Evolutionary conservation across 2,113 vertebrate genomes (phyloP), one percentile per base, ranked within the genome.

Genomic region (Dendropsophus ebraccatus): DNA sequence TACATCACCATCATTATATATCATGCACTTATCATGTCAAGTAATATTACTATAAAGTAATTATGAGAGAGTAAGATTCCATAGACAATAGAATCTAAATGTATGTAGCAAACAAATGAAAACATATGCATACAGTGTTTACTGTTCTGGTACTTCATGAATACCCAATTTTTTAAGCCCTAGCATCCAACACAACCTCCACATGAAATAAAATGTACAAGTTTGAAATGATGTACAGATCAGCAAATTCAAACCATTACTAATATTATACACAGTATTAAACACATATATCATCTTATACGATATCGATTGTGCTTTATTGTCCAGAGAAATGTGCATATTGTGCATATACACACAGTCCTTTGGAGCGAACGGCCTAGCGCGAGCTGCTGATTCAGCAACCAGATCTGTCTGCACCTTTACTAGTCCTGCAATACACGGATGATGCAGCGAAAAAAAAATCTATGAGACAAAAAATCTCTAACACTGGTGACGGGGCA

Each of bases 301-400:
- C 23, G 14, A 7, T 74, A n/a, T 8, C 8, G 25, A 60, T 60
- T n/a, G 11, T 16, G 62, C 62, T 67, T 70, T 19, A 35, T 11
- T 35, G 17, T 25, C 6, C 69, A 54, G 17, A 77, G 25, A 11
- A 28, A 17, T 52, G 28, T 32, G 10, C 47, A 52, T 35, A 19
- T 14, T 28, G 47, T n/a, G 13, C 58, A 60, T 23, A 52, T 50
- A 52, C 5, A 35, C n/a, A 28, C 37, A 23, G 21, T 49, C 60
- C 37, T 77, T n/a, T 30, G 28, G 50, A 60, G 35, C 45, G 72
- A 54, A 30, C 80, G 76, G 76, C 62, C 84, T 78, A 60, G 32
- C 47, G 19, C 14, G 5, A 65, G 77, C 54, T 87, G 85, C 85
- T 81, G 78, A 87, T 74, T 81, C 78, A 87, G 77, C 75, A 78